A percentile compares a stretch with the other conserved stretches of the same genome.
Conservation (phyloP, 2,113 vertebrate species). For the Laticauda laticaudata region DNA sequence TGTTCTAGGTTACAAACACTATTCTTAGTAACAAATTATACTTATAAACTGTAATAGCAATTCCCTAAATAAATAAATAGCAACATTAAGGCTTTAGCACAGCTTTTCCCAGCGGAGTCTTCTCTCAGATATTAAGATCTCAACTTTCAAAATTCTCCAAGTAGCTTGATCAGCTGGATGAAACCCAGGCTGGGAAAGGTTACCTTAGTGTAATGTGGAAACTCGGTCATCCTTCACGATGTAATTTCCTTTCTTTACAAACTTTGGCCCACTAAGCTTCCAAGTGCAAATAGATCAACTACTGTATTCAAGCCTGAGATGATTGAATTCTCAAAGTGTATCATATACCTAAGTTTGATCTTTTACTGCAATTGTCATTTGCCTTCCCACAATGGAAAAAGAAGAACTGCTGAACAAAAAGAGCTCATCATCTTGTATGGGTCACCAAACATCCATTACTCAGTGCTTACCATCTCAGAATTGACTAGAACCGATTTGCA, state of each 20-base stretch:
- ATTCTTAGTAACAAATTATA: not conserved
- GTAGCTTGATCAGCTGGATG: not conserved
- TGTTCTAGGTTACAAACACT: not conserved
- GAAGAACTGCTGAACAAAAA: not conserved
- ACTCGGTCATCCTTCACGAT: not conserved
- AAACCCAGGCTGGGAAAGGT: not conserved
- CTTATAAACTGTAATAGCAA: not conserved
- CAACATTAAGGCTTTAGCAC: not conserved
- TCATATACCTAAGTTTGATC: not conserved
- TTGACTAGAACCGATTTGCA: not conserved
- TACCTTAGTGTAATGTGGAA: not conserved
- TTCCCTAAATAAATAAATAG: not conserved
- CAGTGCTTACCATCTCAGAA: not conserved
- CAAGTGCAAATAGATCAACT: not conserved
- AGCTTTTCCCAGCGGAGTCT: not conserved
- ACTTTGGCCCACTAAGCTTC: not conserved
- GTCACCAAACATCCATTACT: not conserved
- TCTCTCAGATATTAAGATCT: not conserved
- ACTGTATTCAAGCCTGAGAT: not conserved
- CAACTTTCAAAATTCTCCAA: not conserved
- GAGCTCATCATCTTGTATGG: not conserved
- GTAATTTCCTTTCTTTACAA: slow-evolving; percentile 10
- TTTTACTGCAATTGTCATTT: slow-evolving; percentile 3
- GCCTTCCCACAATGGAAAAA: not conserved
- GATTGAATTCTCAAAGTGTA: not conserved